A percentile compares a stretch with the other conserved stretches of the same genome.
Evolutionary conservation across 2,113 vertebrate genomes (phyloP).

Genomic region (Myodes glareolus): DNA sequence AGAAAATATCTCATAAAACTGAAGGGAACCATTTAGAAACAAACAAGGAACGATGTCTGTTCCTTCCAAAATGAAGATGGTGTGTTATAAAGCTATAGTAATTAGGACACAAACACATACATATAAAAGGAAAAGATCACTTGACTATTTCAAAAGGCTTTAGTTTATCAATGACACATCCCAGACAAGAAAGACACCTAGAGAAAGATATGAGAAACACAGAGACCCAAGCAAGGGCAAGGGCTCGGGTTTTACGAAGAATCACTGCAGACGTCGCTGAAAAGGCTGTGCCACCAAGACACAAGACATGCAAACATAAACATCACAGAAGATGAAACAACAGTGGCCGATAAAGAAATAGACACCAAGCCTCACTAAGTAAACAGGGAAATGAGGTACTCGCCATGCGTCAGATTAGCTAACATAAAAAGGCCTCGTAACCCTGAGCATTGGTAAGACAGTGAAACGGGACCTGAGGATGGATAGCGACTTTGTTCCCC

Average conservation of each 20-base stretch:
- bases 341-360: background rate
- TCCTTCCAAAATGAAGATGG: background rate
- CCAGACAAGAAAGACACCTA: slow-evolving; percentile 27
- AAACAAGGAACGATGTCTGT: slow-evolving; percentile 1
- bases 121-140: background rate
- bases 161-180: background rate
- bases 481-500: background rate
- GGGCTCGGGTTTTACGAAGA: background rate
- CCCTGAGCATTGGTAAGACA: background rate
- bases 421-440: slow-evolving; percentile 5
- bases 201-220: background rate
- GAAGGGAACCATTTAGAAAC: background rate
- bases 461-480: background rate
- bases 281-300: background rate
- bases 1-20: slow-evolving; percentile 26
- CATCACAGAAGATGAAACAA: slow-evolving; percentile 17
- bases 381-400: background rate
- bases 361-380: background rate
- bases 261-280: background rate
- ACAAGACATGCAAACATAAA: background rate
- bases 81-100: background rate
- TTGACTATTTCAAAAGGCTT: slow-evolving; percentile 24
- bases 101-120: slow-evolving; percentile 12
- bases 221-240: background rate
- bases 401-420: background rate